Percentiles rank a stretch among this genome's conserved stretches.
Evolutionary conservation across 2,888 invertebrate species (phyloP).

Genomic region (Incurvaria masculella): DNA sequence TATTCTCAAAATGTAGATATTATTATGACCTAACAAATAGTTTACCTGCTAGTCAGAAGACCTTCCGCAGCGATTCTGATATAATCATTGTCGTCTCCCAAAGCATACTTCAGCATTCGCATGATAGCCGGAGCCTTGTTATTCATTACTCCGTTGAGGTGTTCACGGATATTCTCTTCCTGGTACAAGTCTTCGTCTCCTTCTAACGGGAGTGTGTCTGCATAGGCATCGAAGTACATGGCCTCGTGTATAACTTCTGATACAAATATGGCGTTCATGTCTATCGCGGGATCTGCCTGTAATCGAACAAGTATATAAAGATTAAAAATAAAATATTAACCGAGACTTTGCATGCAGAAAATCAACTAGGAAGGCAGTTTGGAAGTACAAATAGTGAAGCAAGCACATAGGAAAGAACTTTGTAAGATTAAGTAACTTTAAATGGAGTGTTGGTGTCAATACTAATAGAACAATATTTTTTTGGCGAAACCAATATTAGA

Average conservation of each 20-base stretch:
- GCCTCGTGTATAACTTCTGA: conserved; percentile 42
- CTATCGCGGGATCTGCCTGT: conserved; percentile 25
- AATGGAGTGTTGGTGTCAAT: no score
- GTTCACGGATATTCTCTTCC: conserved; percentile 26
- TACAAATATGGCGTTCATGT: conserved; percentile 35
- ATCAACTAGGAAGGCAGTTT: no score
- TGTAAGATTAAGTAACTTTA: no score
- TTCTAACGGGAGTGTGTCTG: conserved; percentile 22
- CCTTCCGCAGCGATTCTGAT: conserved; percentile 26
- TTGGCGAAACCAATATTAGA: no score
- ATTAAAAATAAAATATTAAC: no score
- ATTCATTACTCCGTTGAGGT: conserved; percentile 27
- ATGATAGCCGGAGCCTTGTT: conserved; percentile 38
- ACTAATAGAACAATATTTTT: no score
- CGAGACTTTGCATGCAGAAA: no score
- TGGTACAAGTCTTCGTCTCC: conserved; percentile 23
- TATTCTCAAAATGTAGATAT: background rate
- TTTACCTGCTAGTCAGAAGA: conserved; percentile 28
- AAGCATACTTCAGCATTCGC: conserved; percentile 28
- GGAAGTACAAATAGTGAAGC: no score
- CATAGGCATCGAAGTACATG: conserved; percentile 30
- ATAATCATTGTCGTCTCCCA: conserved; percentile 25
- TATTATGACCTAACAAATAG: conserved; percentile 1
- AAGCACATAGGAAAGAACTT: no score
- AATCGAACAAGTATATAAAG: conserved; percentile 20